phyloP scores from a whole-genome alignment of 2,113 vertebrate species.

The Tachycineta bicolor region DNA sequence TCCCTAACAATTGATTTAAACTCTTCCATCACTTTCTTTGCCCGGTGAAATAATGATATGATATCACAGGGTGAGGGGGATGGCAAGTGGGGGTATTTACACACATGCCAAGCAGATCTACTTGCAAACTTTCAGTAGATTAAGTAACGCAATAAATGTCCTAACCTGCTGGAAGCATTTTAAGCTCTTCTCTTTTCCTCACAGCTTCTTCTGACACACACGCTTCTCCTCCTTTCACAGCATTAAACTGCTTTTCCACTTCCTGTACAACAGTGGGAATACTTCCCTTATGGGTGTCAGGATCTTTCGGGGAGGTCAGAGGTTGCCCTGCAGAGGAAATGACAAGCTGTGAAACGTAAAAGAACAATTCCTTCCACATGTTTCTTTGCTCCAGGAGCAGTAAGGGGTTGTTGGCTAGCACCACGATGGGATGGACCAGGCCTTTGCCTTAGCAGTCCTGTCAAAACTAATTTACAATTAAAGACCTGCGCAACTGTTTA shows the following conservation, averaged over 20 bases:
- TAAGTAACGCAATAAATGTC: not conserved
- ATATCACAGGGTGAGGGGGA: not conserved
- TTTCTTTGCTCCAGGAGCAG: conserved; percentile 86
- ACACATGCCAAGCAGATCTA: conserved; percentile 4
- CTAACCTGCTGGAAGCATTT: conserved; percentile 87
- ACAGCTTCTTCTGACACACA: conserved; percentile 72
- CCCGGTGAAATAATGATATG: conserved; percentile 41
- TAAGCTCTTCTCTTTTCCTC: conserved; percentile 75
- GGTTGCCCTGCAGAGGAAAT: conserved; percentile 94
- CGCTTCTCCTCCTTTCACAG: conserved; percentile 68
- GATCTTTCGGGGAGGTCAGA: conserved; percentile 91
- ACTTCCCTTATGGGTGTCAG: conserved; percentile 91
- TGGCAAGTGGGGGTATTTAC: not conserved
- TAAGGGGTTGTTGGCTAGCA: conserved; percentile 86
- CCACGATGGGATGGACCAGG: conserved; percentile 87
- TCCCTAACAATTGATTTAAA: conserved; percentile 58
- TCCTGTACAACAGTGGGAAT: conserved; percentile 86
- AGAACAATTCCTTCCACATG: conserved; percentile 99
- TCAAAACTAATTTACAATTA: conserved; percentile 95
- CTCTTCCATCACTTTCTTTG: conserved; percentile 40
- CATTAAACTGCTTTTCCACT: conserved; percentile 85
- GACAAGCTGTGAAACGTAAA: conserved; percentile 99
- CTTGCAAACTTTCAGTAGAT: not conserved
- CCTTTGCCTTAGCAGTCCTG: conserved; percentile 86
- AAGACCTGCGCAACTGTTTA: conserved; percentile 84